Evolutionary conservation across 2,888 invertebrate genomes (phyloP).

Genomic region (Dorcus parallelipipedus): DNA sequence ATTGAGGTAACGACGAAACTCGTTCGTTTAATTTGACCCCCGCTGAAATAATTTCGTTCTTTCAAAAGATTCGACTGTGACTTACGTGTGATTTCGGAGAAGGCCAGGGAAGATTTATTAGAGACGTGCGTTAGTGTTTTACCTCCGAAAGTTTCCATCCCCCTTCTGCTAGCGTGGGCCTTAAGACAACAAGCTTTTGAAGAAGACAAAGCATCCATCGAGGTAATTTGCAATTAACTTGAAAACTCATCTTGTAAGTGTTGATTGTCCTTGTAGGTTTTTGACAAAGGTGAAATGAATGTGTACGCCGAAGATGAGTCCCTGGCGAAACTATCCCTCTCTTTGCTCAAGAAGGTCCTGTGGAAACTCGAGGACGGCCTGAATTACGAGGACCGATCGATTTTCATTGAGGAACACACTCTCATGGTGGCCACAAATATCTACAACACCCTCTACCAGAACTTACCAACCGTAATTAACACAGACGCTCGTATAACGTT

Average conservation of each 20-base stretch:
- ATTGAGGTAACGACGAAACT: neutral
- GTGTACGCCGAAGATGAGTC: slow-evolving; percentile 51
- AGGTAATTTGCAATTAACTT: slow-evolving; percentile 24
- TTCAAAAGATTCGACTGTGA: slow-evolving; percentile 14
- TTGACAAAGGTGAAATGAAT: slow-evolving; percentile 64
- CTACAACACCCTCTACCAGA: slow-evolving; percentile 29
- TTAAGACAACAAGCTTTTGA: slow-evolving; percentile 31
- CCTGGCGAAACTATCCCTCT: slow-evolving; percentile 5
- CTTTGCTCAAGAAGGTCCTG: slow-evolving; percentile 21
- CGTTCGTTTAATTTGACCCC: neutral
- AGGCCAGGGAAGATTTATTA: slow-evolving; percentile 38
- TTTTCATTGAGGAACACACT: slow-evolving; percentile 40
- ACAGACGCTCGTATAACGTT: slow-evolving; percentile 11
- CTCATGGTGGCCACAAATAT: slow-evolving; percentile 35
- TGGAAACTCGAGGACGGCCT: slow-evolving; percentile 32
- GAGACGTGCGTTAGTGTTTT: slow-evolving; percentile 28
- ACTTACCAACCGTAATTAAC: slow-evolving; percentile 3
- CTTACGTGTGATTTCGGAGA: slow-evolving; percentile 34
- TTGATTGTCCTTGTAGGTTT: slow-evolving; percentile 51
- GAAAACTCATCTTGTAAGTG: neutral
- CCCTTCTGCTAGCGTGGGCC: slow-evolving; percentile 37
- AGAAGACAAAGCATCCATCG: slow-evolving; percentile 9
- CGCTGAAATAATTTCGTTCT: neutral
- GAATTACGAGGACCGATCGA: slow-evolving; percentile 36
- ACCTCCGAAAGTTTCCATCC: slow-evolving; percentile 31